Evolutionary conservation across 2,797 vertebrate species (phyloP), one percentile per base, ranked within the genome.

Genomic region (Prunella strophiata): DNA sequence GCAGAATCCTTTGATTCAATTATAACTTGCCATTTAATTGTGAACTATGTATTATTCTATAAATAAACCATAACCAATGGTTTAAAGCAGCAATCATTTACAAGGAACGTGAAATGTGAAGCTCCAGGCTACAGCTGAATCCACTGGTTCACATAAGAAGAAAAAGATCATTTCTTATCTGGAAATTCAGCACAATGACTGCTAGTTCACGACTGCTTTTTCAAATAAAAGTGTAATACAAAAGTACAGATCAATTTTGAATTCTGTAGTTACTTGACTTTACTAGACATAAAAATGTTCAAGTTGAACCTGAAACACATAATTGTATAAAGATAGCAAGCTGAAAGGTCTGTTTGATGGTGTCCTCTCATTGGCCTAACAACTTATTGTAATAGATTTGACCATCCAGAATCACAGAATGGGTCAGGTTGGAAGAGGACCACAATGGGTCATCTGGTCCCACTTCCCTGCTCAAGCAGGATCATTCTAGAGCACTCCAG

Each of bases 1-100:
- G 91, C 92, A 96, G 84, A 94, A 95, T 94, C 88, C 78, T 94
- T 89, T 96, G 95, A 88, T 95, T 94, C 92, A 95, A 91, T 96
- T 97, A 93, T 52, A 83, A 77, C 68, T 80, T 93, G 68, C 58
- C 75, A 89, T 96, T 95, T 95, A 95, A 85, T 96, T 95, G 86
- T 91, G 90, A 87, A 71, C 83, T 85, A 54, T 67, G 74, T 67
- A 87, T 95, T 95, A 79, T 88, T 91, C 89, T 85, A 92, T 91
- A 94, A 94, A 96, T 91, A 96, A 91, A 88, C 84, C 79, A 75
- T 89, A 95, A 65, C 86, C 50, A 89, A 77, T 91, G 84, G 65
- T 89, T 96, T 96, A 89, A 92, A 91, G 50, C 57, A 87, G 67
- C 67, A 94, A 4, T 87, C 25, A 65, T 82, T 85, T 94, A 83